Base-by-base conservation (phyloP, 2,113 vertebrate species). In the zebrafish (Danio rerio) region DNA sequence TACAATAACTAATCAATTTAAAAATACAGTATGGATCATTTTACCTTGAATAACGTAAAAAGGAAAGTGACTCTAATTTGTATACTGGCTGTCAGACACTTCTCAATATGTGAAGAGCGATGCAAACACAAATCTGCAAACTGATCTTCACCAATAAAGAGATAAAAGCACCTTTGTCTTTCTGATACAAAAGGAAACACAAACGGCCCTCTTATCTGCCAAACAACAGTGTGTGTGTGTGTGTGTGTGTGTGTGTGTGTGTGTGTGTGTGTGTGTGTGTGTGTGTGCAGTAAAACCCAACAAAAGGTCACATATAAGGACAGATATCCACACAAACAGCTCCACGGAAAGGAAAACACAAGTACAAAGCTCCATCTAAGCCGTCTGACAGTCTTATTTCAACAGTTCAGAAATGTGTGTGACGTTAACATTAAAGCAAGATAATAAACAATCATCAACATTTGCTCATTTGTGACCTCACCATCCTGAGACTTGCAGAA, bases 201-300 rank as follows among this genome's bases (percentile, higher is more conserved):
- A 76, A 75, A 75, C 9, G 73, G 16, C 8, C 73, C 55, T 61
- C 40, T 47, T 75, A 74, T 59, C 73, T 47, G 73, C 55, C 9
- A 21, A 9, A 11, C 55, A 61, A 59, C 71, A 43, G 43, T 10
- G 40, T 15, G 12, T 63, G 21, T 65, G 62, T 66, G 13, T 66
- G 40, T 58, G 55, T 56, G 55, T 56, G 55, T 18, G 55, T 31
- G 31, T 31, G 31, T 31, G 31, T 31, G 31, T 31, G 31, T 31
- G 31, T 31, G 31, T 31, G 31, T 31, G 31, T 31, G 31, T 31
- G 31, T 31, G 31, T 31, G 31, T 31, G 31, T 62, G 61, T 62
- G 6, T 65, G 63, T 45, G 63, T 49, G 66, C 66, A 20, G 43
- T 69, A 20, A 20, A 49, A 69, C n/a, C 7, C 16, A 69, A 69